These are phyloP conservation scores for Bombus affinis DNA, from an alignment of 1,140 invertebrate genomes.

Conservation along the genomic window DNA sequence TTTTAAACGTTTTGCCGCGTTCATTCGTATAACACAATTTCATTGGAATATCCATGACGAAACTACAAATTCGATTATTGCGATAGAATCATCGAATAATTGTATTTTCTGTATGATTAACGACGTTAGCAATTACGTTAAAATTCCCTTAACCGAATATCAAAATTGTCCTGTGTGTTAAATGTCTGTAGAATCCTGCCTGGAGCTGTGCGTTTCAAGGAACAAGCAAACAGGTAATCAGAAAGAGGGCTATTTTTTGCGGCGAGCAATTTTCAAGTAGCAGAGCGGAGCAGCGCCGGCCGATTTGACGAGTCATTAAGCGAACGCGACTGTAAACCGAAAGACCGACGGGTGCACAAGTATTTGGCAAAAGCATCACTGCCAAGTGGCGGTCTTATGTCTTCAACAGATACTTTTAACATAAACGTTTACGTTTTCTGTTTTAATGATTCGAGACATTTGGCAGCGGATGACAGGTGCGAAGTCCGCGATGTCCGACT, in stretches of 20 bases:
- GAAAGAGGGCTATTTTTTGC: constrained; percentile 33
- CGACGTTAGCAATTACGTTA: too few species aligned
- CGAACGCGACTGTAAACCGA: constrained; percentile 19
- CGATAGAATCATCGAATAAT: too few species aligned
- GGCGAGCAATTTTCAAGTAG: not conserved
- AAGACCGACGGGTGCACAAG: not conserved
- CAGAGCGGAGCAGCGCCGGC: constrained; percentile 1
- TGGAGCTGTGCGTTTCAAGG: not conserved
- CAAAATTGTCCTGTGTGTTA: too few species aligned
- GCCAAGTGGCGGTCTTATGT: constrained; percentile 40
- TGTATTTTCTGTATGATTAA: too few species aligned
- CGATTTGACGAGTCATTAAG: constrained; percentile 53
- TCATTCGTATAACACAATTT: not conserved
- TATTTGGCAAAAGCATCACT: constrained; percentile 47
- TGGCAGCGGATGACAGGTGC: constrained; percentile 61
- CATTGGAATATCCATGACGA: too few species aligned
- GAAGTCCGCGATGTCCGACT: constrained; percentile 40
- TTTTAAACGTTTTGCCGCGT: not conserved
- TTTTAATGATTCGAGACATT: constrained; percentile 68
- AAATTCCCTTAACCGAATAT: too few species aligned
- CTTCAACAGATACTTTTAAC: constrained; percentile 45
- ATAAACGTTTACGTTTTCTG: constrained; percentile 56
- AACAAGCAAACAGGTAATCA: not conserved
- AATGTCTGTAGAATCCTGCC: too few species aligned
- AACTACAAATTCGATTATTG: not conserved